Base-by-base conservation (phyloP, 2,797 vertebrate species). In the Arremon brunneinucha region DNA sequence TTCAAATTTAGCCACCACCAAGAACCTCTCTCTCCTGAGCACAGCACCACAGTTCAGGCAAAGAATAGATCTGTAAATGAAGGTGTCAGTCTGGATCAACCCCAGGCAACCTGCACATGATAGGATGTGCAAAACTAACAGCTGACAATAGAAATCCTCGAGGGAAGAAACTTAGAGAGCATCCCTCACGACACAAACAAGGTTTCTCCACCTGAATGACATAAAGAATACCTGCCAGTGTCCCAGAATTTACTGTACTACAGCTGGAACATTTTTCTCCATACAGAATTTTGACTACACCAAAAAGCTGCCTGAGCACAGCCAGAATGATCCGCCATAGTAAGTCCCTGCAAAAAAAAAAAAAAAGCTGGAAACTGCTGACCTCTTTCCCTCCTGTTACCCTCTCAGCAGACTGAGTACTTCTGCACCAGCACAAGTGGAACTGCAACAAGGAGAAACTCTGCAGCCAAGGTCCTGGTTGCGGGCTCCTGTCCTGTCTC, bases 1-100 rank as follows among this genome's bases (percentile, higher is more conserved):
- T 97, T 97, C 96, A 97, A 95, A 96, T 81, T 68, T 89, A 97
- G 96, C 81, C 71, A 82, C 93, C 67, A 80, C 26, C 75, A 88
- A 63, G 77, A 88, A 71, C 12, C 28, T 93, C 63, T 83, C 57
- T 94, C 70, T 89, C 56, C 50, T 89, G 87, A 89, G 56, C 55
- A 88, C 21, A 90, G 70, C 68, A 88, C 32, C 71, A 85, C 44
- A 85, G 78, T 65, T 75, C 77, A 84, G 67, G 43, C 62, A 71
- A 62, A 91, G 75, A 89, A 39, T 35, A n/a, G 59, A 87, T 85
- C 77, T 49, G 57, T 14, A 72, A 85, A 70, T 2, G 19, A 83
- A 78, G 26, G 43, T 3, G 39, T 19, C 37, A 21, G 4, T 39
- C 70, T 76, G n/a, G 49, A 53, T 63, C 44, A 52, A 46, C 30